These are phyloP conservation scores for Drosophila monieri DNA, from an alignment of 2,888 invertebrate genomes.

Conservation along the genomic window DNA sequence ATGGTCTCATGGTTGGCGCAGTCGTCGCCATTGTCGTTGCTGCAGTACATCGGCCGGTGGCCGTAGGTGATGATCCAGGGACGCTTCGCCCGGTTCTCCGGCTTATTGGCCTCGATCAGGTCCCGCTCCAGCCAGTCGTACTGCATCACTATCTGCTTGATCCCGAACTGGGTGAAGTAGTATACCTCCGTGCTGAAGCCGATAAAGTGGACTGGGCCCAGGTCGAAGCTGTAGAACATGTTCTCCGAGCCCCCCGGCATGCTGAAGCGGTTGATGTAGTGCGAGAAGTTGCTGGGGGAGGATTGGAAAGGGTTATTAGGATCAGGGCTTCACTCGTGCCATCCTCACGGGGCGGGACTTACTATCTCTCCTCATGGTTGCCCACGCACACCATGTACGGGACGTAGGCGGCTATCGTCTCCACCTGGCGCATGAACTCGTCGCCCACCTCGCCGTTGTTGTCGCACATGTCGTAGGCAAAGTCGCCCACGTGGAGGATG, in stretches of 20 bases:
- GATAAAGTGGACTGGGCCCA: slow-evolving; percentile 96
- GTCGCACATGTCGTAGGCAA: slow-evolving; percentile 96
- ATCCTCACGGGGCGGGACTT: slow-evolving; percentile 73
- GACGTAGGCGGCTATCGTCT: slow-evolving; percentile 93
- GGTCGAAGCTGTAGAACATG: slow-evolving; percentile 93
- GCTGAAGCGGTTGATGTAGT: slow-evolving; percentile 95
- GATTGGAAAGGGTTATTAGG: slow-evolving; percentile 32
- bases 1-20: slow-evolving; percentile 88
- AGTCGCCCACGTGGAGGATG: slow-evolving; percentile 96
- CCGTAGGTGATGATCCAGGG: slow-evolving; percentile 94
- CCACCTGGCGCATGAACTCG: slow-evolving; percentile 95
- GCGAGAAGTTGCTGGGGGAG: slow-evolving; percentile 93
- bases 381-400: slow-evolving; percentile 98
- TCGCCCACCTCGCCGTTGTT: slow-evolving; percentile 93
- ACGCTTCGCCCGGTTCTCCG: slow-evolving; percentile 88
- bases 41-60: slow-evolving; percentile 96
- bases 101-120: slow-evolving; percentile 89
- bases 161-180: slow-evolving; percentile 94
- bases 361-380: slow-evolving; percentile 95
- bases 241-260: slow-evolving; percentile 92
- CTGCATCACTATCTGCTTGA: slow-evolving; percentile 90
- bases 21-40: slow-evolving; percentile 92
- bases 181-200: slow-evolving; percentile 97
- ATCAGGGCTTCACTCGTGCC: neutral
- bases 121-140: slow-evolving; percentile 95